phyloP scores from a whole-genome alignment of 2,888 invertebrate genomes.

The Sceliomorpha sp. region DNA sequence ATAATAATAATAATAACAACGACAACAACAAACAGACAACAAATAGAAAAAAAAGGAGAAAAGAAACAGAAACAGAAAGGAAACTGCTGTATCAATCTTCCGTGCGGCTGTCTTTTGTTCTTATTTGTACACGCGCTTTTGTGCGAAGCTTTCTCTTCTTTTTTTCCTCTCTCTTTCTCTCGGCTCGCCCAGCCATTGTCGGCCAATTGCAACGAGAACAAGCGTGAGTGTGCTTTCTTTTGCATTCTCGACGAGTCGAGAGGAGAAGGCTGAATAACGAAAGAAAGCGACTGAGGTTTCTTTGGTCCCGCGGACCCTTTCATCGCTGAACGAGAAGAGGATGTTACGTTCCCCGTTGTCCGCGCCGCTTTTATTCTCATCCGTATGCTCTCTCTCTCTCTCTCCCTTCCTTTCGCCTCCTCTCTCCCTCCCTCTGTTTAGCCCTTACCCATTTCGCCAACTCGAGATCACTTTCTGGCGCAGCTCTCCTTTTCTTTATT shows the following conservation, averaged over 20 bases:
- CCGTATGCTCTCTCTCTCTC: constrained; percentile 24
- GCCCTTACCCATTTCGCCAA: constrained; percentile 7
- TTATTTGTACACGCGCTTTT: constrained; percentile 47
- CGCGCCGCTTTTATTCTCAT: constrained; percentile 41
- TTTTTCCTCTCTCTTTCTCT: constrained; percentile 20
- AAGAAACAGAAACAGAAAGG: constrained; percentile 9
- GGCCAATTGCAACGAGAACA: constrained; percentile 61
- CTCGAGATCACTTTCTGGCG: constrained; percentile 2
- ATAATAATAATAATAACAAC: too few relatives aligned
- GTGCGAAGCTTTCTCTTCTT: constrained; percentile 12
- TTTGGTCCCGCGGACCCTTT: constrained; percentile 59
- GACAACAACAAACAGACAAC: too few relatives aligned
- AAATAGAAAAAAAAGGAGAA: constrained; percentile 17
- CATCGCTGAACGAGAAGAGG: constrained; percentile 56
- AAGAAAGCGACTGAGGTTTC: constrained; percentile 60
- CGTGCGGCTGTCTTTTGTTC: constrained; percentile 29
- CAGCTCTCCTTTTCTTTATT: constrained; percentile 19
- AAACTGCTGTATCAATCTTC: constrained; percentile 37
- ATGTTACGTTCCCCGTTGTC: constrained; percentile 38
- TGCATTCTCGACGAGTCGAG: constrained; percentile 40
- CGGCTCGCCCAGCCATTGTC: constrained; percentile 56
- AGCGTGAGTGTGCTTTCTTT: constrained; percentile 49
- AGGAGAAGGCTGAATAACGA: constrained; percentile 58
- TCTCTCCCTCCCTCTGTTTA: constrained; percentile 15
- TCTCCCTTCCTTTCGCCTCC: constrained; percentile 9